These are phyloP conservation scores for Saccopteryx bilineata DNA, from an alignment of 2,113 vertebrate species.

Conservation along the genomic window DNA sequence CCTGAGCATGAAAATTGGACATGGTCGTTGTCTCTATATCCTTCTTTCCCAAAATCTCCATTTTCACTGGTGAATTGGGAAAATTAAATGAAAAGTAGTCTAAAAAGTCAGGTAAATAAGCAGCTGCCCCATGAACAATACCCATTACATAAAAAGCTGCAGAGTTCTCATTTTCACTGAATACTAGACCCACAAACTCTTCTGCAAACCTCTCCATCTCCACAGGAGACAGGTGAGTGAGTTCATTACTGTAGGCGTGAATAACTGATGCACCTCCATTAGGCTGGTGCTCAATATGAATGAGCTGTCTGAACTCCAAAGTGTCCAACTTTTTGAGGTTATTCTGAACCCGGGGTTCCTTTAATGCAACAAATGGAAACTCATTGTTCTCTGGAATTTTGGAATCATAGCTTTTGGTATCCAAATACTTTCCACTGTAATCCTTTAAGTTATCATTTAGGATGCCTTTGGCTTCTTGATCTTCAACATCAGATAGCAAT, in stretches of 20 bases:
- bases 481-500: constrained; percentile 90
- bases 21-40: constrained; percentile 99
- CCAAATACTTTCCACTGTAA: constrained; percentile 87
- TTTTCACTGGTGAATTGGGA: constrained; percentile 98
- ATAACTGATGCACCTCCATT: constrained; percentile 97
- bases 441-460: constrained; percentile 87
- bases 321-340: constrained; percentile 90
- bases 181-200: constrained; percentile 96
- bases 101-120: constrained; percentile 98
- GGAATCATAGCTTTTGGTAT: constrained; percentile 87
- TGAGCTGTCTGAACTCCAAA: constrained; percentile 95
- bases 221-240: constrained; percentile 92
- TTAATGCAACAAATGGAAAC: constrained; percentile 88
- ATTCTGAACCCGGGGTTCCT: constrained; percentile 88
- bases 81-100: constrained; percentile 99
- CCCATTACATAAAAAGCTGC: constrained; percentile 98
- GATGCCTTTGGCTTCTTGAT: constrained; percentile 91
- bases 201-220: constrained; percentile 97
- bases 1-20: constrained; percentile 99
- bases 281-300: constrained; percentile 97
- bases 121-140: constrained; percentile 97
- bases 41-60: constrained; percentile 99
- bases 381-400: constrained; percentile 89
- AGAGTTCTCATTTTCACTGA: constrained; percentile 95
- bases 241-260: constrained; percentile 97